phyloP scores from a whole-genome alignment of 2,888 invertebrate genomes.

The Cyaniris semiargus region DNA sequence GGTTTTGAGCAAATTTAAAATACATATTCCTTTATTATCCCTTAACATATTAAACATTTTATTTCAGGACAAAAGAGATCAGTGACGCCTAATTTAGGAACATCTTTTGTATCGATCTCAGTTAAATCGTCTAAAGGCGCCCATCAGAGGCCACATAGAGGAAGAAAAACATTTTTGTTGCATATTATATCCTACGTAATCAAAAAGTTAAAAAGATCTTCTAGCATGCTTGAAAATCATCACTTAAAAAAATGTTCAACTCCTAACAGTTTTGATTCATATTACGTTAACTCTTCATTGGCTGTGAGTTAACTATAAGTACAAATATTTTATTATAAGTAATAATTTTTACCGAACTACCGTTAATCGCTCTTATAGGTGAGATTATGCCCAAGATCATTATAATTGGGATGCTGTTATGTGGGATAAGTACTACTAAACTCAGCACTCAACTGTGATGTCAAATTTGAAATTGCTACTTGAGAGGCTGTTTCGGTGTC shows the following conservation, averaged over 20 bases:
- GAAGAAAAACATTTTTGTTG: conserved; percentile 60
- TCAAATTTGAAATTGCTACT: too few relatives aligned
- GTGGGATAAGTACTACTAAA: too few relatives aligned
- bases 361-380: too few relatives aligned
- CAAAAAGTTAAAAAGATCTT: conserved; percentile 53
- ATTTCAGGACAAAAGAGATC: conserved; percentile 55
- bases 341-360: background rate
- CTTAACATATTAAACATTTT: background rate
- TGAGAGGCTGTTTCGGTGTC: too few relatives aligned
- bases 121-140: conserved; percentile 46
- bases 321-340: background rate
- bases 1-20: too few relatives aligned
- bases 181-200: conserved; percentile 67
- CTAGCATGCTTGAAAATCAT: conserved; percentile 43
- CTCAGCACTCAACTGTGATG: too few relatives aligned
- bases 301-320: conserved; percentile 53
- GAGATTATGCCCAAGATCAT: too few relatives aligned
- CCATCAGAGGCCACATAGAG: conserved; percentile 41
- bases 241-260: conserved; percentile 42
- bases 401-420: too few relatives aligned
- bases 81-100: conserved; percentile 64
- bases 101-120: conserved; percentile 57
- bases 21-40: too few relatives aligned
- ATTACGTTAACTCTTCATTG: conserved; percentile 64
- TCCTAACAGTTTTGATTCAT: conserved; percentile 58